phyloP scores from a whole-genome alignment of 2,113 vertebrate species.

The Podarcis muralis region DNA sequence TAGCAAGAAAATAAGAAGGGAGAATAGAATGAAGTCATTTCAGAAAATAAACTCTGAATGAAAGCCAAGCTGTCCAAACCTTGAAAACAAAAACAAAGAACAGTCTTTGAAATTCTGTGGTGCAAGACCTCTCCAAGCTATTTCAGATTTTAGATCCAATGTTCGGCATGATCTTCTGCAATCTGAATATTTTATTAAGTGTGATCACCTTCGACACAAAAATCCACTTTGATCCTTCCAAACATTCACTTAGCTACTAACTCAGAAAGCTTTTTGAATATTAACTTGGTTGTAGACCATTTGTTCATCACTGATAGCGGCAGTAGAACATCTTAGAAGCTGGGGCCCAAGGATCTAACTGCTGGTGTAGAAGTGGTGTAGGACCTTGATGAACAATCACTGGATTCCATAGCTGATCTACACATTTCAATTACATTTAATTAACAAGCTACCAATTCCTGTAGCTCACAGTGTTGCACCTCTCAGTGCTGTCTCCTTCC shows the following conservation, averaged over 20 bases:
- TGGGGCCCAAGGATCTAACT: no score
- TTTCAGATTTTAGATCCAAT: not conserved
- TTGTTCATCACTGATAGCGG: not conserved
- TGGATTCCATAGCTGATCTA: not conserved
- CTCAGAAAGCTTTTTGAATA: not conserved
- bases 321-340: not conserved
- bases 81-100: not conserved
- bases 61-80: not conserved
- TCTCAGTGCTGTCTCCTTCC: not conserved
- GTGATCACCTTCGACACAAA: not conserved
- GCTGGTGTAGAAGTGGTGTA: no score
- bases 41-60: constrained; percentile 12
- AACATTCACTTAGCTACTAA: not conserved
- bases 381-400: no score
- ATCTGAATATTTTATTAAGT: not conserved
- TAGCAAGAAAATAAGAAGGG: not conserved
- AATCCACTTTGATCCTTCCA: not conserved
- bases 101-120: not conserved
- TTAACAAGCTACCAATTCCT: no score
- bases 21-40: not conserved
- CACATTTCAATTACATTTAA: not conserved
- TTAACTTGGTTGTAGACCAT: not conserved
- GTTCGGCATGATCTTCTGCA: not conserved
- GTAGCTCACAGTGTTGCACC: no score
- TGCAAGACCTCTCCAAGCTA: not conserved